Evolutionary conservation across 2,888 invertebrate species (phyloP).

Genomic region (Poecilus cupreus): DNA sequence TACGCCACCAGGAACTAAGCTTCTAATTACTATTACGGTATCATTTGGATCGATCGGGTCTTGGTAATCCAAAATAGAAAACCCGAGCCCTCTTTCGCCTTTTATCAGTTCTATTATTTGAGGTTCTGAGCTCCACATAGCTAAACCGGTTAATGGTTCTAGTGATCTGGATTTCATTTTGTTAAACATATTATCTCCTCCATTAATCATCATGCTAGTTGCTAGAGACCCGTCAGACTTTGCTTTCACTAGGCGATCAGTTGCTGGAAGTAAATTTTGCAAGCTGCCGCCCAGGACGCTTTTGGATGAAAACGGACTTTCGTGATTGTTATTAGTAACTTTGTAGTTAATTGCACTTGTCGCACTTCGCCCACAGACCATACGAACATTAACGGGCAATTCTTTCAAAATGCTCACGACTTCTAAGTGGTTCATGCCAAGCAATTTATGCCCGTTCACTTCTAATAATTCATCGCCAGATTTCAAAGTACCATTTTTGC

Average conservation of each 20-base stretch:
- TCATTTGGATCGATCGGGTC: slow-evolving; percentile 98
- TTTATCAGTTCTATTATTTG: slow-evolving; percentile 97
- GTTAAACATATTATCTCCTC: slow-evolving; percentile 75
- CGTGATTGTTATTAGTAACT: slow-evolving; percentile 64
- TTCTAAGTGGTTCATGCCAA: slow-evolving; percentile 95
- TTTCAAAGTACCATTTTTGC: slow-evolving; percentile 89
- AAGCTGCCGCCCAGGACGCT: slow-evolving; percentile 75
- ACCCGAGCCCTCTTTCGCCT: slow-evolving; percentile 97
- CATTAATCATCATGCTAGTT: slow-evolving; percentile 78
- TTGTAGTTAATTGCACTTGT: slow-evolving; percentile 66
- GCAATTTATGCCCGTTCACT: slow-evolving; percentile 91
- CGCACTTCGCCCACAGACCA: slow-evolving; percentile 87
- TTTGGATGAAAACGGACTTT: slow-evolving; percentile 69
- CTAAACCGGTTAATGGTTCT: slow-evolving; percentile 97
- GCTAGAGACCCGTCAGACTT: slow-evolving; percentile 93
- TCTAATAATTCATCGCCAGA: slow-evolving; percentile 97
- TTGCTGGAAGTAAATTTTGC: slow-evolving; percentile 79
- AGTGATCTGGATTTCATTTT: slow-evolving; percentile 91
- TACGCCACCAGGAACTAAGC: slow-evolving; percentile 98
- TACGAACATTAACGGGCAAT: slow-evolving; percentile 90
- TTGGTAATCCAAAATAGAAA: slow-evolving; percentile 96
- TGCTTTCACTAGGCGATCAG: slow-evolving; percentile 88
- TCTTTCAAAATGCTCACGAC: slow-evolving; percentile 96
- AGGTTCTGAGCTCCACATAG: slow-evolving; percentile 99
- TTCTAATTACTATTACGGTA: slow-evolving; percentile 98